phyloP scores from a whole-genome alignment of 1,140 invertebrate species.

The Nilaparvata lugens region DNA sequence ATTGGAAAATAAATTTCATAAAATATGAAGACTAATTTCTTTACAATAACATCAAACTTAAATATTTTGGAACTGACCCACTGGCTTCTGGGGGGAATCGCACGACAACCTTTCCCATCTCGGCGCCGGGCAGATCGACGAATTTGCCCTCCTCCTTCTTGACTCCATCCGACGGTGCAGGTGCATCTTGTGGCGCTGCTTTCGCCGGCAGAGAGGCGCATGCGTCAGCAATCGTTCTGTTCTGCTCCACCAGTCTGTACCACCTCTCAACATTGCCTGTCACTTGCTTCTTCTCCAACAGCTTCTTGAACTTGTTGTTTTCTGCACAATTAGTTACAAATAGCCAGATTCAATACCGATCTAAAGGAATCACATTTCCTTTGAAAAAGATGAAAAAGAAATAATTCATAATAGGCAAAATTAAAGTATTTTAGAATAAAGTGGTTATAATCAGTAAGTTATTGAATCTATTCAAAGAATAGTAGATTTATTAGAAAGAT shows the following conservation, averaged over 20 bases:
- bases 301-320: conserved; percentile 7
- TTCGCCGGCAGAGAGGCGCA: conserved; percentile 43
- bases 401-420: not conserved
- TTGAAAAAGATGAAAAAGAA: not conserved
- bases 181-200: conserved; percentile 28
- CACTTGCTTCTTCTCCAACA: conserved; percentile 32
- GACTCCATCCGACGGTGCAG: conserved; percentile 24
- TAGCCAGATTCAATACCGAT: too few species aligned
- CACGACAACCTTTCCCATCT: conserved; percentile 87
- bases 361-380: too few species aligned
- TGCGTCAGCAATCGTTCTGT: conserved; percentile 44
- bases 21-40: conserved; percentile 10
- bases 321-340: too few species aligned
- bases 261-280: conserved; percentile 57
- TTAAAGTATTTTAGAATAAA: not conserved
- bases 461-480: not conserved
- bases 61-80: conserved; percentile 51
- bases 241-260: conserved; percentile 55
- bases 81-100: conserved; percentile 98
- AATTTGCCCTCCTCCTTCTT: conserved; percentile 87
- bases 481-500: not conserved
- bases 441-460: not conserved
- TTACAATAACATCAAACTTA: not conserved
- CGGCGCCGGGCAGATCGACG: conserved; percentile 89
- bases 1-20: too few species aligned